Base-by-base conservation (phyloP, 2,888 invertebrate genomes). In the Didymodactylos carnosus region DNA sequence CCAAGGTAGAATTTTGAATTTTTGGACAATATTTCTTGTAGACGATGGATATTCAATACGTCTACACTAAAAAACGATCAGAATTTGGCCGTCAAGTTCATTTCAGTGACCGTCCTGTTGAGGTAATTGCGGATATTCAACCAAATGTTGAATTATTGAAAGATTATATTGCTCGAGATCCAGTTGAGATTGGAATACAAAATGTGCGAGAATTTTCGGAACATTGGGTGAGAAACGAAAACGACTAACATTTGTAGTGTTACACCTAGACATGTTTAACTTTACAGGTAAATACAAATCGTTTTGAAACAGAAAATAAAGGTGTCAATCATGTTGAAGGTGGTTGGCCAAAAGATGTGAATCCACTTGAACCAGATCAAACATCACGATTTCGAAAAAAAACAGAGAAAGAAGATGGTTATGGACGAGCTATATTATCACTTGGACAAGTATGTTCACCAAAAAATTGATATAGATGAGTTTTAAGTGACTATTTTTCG, bases 321-420 rank as follows among this genome's bases (percentile, higher is more conserved):
- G 90, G 90, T 0, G 87, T 92, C 78, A 89, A 89, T 79, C 94
- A 95, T 81, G 86, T 88, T 23, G 94, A 94, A 85, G 94, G 94
- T 35, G 94, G 94, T 19, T 95, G 94, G 94, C 93, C 94, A 0
- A 92, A 91, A 84, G 94, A 95, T 81, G 88, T 95, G 51, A 92
- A 92, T 81, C 87, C 88, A 81, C 86, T 86, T 46, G 92, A 93
- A 80, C 88, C 90, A 2, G 94, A 95, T 84, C 91, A 91, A 79
- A 89, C 90, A 0, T 88, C 89, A 76, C 86, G 92, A 79, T 92
- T 89, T 82, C 87, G 91, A 77, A 88, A 94, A 73, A 93, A 94
- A 84, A 89, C 94, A 69, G 92, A 94, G 83, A 94, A 93, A 82
- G 91, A 92, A 80, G 94, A 94, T 79, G 87, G 87, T 77, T 95